Evolutionary conservation across 2,113 vertebrate species (phyloP).

Genomic region (Ceuthmochares aereus): DNA sequence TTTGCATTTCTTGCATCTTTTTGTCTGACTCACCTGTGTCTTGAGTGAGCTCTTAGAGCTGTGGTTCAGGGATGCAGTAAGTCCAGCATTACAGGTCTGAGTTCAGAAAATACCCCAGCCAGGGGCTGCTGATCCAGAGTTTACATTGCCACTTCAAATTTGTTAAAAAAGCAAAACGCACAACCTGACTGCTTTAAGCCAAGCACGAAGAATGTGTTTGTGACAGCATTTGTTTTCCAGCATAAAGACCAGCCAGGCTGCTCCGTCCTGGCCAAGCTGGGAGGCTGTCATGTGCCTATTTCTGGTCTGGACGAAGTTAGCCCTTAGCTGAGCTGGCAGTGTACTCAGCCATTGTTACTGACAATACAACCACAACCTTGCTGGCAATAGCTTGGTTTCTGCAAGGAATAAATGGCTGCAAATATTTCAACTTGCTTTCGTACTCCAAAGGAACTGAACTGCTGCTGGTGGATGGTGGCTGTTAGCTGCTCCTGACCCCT

Average conservation of each 20-base stretch:
- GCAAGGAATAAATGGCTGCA: background rate
- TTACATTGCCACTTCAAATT: background rate
- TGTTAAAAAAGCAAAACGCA: background rate
- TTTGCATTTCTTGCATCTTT: background rate
- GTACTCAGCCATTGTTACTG: background rate
- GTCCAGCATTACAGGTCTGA: background rate
- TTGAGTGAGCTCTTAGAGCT: background rate
- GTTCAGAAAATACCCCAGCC: background rate
- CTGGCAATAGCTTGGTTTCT: background rate
- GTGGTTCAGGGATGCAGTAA: background rate
- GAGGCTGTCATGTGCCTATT: background rate
- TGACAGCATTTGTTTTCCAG: background rate
- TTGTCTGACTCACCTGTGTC: background rate
- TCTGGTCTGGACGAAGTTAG: background rate
- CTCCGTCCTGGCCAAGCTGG: background rate
- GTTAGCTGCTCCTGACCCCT: background rate
- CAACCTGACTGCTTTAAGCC: background rate
- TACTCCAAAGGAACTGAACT: fast-evolving
- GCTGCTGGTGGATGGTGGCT: fast-evolving
- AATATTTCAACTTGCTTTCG: background rate
- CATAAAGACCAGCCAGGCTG: background rate
- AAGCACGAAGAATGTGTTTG: background rate
- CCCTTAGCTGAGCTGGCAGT: background rate
- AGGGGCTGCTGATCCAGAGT: background rate
- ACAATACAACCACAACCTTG: background rate